A percentile compares a stretch with the other conserved stretches of the same genome.
Evolutionary conservation across 2,797 vertebrate genomes (phyloP).

Genomic region (Propithecus perrieri): DNA sequence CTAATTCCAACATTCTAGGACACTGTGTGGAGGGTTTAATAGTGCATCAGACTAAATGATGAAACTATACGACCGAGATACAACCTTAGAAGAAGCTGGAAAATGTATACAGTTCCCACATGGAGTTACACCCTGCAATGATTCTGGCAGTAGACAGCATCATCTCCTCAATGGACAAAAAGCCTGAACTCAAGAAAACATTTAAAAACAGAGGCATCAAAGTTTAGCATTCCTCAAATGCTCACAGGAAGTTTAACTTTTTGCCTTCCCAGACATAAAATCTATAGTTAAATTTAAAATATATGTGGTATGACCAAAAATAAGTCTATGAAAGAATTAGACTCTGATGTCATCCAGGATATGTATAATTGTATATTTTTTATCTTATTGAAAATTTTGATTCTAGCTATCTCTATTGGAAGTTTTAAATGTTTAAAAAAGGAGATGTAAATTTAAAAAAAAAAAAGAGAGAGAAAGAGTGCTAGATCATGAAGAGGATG

Average conservation of each 20-base stretch:
- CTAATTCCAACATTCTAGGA: conserved; percentile 50
- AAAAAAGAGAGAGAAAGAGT: neutral
- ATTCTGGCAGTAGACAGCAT: neutral
- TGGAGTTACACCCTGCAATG: neutral
- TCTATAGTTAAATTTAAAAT: neutral
- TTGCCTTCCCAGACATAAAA: neutral
- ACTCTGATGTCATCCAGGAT: conserved; percentile 19
- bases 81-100: conserved; percentile 45
- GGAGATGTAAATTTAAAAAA: neutral
- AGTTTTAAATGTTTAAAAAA: conserved; percentile 45
- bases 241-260: neutral
- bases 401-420: neutral
- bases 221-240: conserved; percentile 18
- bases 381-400: neutral
- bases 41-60: conserved; percentile 9
- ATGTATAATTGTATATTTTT: neutral
- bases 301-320: neutral
- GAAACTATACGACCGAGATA: neutral
- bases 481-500: neutral
- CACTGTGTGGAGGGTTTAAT: conserved; percentile 52
- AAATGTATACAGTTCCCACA: neutral
- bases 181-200: conserved; percentile 46
- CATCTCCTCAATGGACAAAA: conserved; percentile 11
- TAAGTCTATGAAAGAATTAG: neutral
- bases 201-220: neutral